phyloP scores from a whole-genome alignment of 2,888 invertebrate species.

The Yponomeuta sedellus region DNA sequence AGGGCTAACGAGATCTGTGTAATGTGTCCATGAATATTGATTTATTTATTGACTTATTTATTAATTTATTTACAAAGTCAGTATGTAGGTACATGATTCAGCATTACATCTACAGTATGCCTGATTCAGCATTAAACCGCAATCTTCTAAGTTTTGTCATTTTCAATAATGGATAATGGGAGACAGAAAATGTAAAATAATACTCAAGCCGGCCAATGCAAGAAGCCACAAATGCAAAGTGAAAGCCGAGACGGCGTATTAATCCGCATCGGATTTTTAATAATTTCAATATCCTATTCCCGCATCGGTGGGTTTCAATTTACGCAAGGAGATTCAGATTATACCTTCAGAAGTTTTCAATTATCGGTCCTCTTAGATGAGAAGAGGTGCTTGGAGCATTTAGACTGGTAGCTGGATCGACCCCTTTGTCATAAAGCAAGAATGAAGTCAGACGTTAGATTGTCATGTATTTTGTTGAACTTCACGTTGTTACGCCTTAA shows the following conservation, averaged over 20 bases:
- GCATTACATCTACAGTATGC: too few species aligned
- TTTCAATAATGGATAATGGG: too few species aligned
- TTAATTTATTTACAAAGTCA: too few species aligned
- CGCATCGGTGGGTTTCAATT: constrained; percentile 49
- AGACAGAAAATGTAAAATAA: not conserved
- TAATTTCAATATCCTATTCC: constrained; percentile 38
- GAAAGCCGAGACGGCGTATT: not conserved
- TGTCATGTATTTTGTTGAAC: too few species aligned
- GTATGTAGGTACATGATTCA: too few species aligned
- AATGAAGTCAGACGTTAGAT: not conserved
- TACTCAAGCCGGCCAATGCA: not conserved
- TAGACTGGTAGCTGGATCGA: not conserved
- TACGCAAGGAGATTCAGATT: constrained; percentile 49
- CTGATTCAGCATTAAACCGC: too few species aligned
- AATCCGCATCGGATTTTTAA: constrained; percentile 16
- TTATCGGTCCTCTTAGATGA: constrained; percentile 53
- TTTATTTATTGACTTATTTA: too few species aligned
- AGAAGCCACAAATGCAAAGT: not conserved
- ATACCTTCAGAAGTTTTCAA: constrained; percentile 53
- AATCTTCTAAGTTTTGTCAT: too few species aligned
- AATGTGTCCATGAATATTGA: too few species aligned
- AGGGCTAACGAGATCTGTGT: too few species aligned
- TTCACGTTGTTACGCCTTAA: too few species aligned
- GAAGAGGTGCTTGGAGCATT: constrained; percentile 34
- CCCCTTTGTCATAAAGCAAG: not conserved